phyloP scores from a whole-genome alignment of 1,140 invertebrate genomes.

The Ctenoplectra terminalis region DNA sequence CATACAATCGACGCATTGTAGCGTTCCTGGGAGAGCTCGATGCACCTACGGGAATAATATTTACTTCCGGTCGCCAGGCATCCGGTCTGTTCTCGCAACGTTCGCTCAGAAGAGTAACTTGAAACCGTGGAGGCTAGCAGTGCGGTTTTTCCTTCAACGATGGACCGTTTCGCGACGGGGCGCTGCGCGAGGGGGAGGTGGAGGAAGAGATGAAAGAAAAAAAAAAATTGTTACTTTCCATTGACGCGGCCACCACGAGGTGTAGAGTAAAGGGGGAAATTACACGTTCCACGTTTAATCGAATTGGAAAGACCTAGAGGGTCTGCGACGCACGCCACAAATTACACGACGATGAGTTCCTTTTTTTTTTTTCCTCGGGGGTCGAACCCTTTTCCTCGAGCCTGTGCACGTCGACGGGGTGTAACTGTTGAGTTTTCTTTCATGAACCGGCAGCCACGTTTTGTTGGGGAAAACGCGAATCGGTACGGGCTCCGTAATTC shows the following conservation, averaged over 20 bases:
- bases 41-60: constrained; percentile 74
- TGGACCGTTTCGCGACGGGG: constrained; percentile 16
- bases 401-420: constrained; percentile 41
- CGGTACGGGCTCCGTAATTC: background rate
- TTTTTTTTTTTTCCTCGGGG: constrained; percentile 13
- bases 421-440: constrained; percentile 49
- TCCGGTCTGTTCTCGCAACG: constrained; percentile 1
- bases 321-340: constrained; percentile 51
- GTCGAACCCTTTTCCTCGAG: constrained; percentile 46
- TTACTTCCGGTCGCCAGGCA: constrained; percentile 71
- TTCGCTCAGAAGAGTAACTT: constrained; percentile 34
- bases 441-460: background rate
- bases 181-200: background rate
- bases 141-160: constrained; percentile 16
- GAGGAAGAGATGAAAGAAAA: constrained; percentile 32
- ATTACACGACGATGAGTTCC: constrained; percentile 73
- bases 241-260: constrained; percentile 58
- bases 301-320: constrained; percentile 63
- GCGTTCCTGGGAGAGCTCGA: constrained; percentile 56
- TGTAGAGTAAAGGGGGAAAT: constrained; percentile 65
- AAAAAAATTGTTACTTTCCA: constrained; percentile 70
- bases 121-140: constrained; percentile 23
- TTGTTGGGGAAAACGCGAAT: constrained; percentile 10
- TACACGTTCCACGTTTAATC: constrained; percentile 78
- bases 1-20: constrained; percentile 72